phyloP scores from a whole-genome alignment of 2,113 vertebrate species.

The Origma solitaria region DNA sequence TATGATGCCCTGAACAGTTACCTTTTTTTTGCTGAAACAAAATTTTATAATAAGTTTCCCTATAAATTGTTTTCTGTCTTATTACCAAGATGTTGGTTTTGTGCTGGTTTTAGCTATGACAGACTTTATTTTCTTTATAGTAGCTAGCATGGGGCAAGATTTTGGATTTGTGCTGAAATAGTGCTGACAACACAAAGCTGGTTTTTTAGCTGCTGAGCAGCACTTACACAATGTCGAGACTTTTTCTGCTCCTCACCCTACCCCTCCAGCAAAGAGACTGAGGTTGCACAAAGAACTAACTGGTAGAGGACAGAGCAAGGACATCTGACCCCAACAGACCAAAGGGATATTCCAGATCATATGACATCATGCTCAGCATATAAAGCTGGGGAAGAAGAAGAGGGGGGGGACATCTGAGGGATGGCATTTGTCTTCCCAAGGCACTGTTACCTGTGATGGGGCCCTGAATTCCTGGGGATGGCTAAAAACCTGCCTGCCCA shows the following conservation, averaged over 20 bases:
- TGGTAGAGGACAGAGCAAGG: not conserved
- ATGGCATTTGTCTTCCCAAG: not conserved
- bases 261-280: not conserved
- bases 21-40: not conserved
- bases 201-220: not conserved
- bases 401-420: fast-evolving
- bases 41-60: not conserved
- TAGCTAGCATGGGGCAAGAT: not conserved
- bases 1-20: not conserved
- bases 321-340: not conserved
- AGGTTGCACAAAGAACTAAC: fast-evolving
- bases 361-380: not conserved
- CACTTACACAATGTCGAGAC: fast-evolving
- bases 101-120: not conserved
- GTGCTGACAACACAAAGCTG: not conserved
- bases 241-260: not conserved
- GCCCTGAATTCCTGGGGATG: too few relatives aligned
- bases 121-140: not conserved
- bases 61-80: not conserved
- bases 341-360: not conserved
- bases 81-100: not conserved
- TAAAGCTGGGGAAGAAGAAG: not conserved
- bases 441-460: not conserved
- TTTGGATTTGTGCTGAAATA: not conserved
- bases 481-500: not conserved